Conservation (phyloP, 2,113 vertebrate genomes). For the Hucho hucho region DNA sequence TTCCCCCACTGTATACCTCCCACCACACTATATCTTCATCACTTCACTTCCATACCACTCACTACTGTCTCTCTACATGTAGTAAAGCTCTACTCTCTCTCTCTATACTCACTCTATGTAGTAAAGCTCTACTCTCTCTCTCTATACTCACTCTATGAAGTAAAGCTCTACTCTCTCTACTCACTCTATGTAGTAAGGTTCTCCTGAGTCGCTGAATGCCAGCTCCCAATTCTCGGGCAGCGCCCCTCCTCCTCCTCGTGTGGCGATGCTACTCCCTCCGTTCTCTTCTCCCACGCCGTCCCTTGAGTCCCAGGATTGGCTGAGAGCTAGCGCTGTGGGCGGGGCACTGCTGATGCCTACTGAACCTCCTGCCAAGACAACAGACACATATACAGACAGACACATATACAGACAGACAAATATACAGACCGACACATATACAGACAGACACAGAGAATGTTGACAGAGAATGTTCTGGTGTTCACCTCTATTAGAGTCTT, state of each 20-base stretch:
- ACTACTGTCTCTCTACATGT: neutral
- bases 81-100: too few relatives aligned
- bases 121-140: too few relatives aligned
- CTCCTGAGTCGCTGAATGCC: conserved; percentile 77
- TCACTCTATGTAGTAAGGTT: conserved; percentile 74
- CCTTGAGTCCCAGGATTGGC: conserved; percentile 58
- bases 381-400: conserved; percentile 4
- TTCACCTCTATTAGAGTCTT: too few relatives aligned
- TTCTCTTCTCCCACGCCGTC: conserved; percentile 49
- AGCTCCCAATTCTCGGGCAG: conserved; percentile 77
- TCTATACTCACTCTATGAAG: too few relatives aligned
- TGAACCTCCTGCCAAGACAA: conserved; percentile 41
- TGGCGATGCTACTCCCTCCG: conserved; percentile 49
- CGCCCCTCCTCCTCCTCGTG: conserved; percentile 54
- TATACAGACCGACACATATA: neutral
- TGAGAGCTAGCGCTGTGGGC: conserved; percentile 55
- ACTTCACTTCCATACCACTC: neutral
- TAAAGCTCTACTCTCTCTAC: conserved; percentile 12
- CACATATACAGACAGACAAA: conserved; percentile 4
- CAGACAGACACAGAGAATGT: too few relatives aligned
- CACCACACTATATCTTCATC: conserved; percentile 21
- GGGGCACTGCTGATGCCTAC: conserved; percentile 59
- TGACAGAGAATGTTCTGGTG: too few relatives aligned
- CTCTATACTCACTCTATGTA: too few relatives aligned
- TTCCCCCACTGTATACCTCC: too few relatives aligned